phyloP scores from a whole-genome alignment of 2,797 vertebrate genomes.

The Pseudocheirus occidentalis region DNA sequence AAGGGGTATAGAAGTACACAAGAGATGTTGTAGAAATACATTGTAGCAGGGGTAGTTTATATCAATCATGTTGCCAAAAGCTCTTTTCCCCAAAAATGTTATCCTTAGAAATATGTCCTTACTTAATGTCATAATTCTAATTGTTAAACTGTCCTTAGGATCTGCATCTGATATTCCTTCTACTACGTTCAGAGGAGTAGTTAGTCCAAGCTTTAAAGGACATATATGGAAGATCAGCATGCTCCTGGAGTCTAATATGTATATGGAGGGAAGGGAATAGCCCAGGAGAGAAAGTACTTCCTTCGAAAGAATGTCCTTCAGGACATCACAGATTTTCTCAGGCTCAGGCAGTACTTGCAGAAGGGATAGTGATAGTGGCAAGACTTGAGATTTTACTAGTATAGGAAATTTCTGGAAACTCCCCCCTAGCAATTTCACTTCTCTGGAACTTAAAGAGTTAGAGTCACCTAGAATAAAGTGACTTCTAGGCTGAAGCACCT shows the following conservation, averaged over 20 bases:
- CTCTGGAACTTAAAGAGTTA: too few species aligned
- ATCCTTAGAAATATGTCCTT: neutral
- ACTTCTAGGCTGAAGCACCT: neutral
- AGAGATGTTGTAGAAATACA: neutral
- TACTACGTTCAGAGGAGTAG: neutral
- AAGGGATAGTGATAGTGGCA: too few species aligned
- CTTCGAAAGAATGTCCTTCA: too few species aligned
- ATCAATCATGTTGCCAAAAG: neutral
- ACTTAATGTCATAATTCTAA: neutral
- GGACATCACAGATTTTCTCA: too few species aligned
- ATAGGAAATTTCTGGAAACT: too few species aligned
- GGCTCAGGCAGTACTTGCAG: too few species aligned
- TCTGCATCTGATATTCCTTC: neutral
- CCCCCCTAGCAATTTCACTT: too few species aligned
- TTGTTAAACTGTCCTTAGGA: neutral
- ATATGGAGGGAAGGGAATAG: too few species aligned
- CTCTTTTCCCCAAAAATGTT: neutral
- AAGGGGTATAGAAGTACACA: neutral
- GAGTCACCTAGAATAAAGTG: neutral
- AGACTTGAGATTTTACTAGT: too few species aligned
- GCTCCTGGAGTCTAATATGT: too few species aligned
- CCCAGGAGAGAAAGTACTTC: too few species aligned
- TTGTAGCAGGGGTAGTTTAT: neutral
- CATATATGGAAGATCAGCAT: too few species aligned
- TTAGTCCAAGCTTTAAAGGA: neutral